Percentiles rank a stretch among this genome's conserved stretches.
These are phyloP conservation scores for Botia almorhae DNA, from an alignment of 2,797 vertebrate species.

Conservation along the genomic window DNA sequence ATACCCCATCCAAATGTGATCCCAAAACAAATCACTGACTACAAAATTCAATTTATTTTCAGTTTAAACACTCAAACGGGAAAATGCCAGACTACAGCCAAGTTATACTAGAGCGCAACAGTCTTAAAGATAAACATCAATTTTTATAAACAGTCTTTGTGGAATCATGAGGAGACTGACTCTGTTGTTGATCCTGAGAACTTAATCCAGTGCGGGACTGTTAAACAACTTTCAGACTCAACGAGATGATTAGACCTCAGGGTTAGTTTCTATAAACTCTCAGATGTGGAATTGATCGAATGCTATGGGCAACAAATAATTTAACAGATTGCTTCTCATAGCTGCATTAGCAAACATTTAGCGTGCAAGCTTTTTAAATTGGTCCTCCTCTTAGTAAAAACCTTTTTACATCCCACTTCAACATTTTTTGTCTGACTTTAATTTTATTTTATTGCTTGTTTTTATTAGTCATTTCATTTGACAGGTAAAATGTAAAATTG, in stretches of 20 bases:
- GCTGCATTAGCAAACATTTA: background rate
- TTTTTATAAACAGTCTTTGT: conserved; percentile 8
- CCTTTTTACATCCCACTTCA: too few species aligned
- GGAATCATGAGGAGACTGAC: background rate
- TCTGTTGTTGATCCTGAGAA: conserved; percentile 20
- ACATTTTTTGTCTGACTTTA: too few species aligned
- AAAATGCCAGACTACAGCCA: conserved; percentile 7
- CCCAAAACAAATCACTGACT: conserved; percentile 3
- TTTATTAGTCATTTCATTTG: background rate
- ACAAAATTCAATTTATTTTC: conserved; percentile 12
- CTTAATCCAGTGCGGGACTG: conserved; percentile 15
- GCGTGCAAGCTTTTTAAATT: too few species aligned
- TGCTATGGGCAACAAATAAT: background rate
- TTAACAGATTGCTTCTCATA: background rate
- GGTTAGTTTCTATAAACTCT: conserved; percentile 7
- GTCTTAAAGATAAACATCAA: conserved; percentile 17
- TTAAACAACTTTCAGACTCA: conserved; percentile 42
- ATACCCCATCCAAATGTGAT: conserved; percentile 18
- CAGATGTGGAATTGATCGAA: background rate
- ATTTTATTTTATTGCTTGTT: background rate
- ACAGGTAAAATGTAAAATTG: background rate
- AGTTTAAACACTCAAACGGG: conserved; percentile 1
- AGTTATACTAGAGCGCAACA: conserved; percentile 6
- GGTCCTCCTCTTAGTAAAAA: too few species aligned
- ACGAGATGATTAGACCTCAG: background rate